Evolutionary conservation across 2,888 invertebrate genomes (phyloP).

Genomic region (Iselma pallidipennis): DNA sequence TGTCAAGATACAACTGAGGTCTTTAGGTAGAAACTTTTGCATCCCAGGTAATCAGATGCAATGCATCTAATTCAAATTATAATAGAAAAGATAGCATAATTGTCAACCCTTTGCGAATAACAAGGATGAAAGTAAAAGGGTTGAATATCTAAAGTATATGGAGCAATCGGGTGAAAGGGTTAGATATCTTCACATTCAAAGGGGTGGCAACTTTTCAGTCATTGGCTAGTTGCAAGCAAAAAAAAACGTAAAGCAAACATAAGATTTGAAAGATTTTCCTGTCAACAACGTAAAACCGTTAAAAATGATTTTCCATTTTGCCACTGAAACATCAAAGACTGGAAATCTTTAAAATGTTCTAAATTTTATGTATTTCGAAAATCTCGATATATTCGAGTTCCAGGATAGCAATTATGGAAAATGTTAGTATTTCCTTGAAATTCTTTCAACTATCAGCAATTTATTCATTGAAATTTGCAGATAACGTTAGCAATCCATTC

Average conservation of each 20-base stretch:
- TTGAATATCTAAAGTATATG: conserved; percentile 9
- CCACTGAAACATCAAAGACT: no score
- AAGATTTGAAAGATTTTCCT: not conserved
- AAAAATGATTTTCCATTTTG: no score
- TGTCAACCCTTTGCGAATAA: conserved; percentile 3
- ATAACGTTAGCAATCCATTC: no score
- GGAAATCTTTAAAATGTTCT: no score
- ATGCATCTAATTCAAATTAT: not conserved
- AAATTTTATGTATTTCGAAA: no score
- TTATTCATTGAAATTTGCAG: no score
- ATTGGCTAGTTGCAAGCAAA: conserved; percentile 1
- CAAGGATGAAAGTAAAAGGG: conserved; percentile 14
- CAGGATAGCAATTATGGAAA: no score
- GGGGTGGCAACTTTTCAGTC: not conserved
- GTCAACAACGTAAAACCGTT: not conserved
- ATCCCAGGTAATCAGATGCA: conserved; percentile 16
- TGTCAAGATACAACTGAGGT: conserved; percentile 20
- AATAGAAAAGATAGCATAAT: not conserved
- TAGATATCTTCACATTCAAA: conserved; percentile 1
- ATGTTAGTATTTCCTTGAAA: no score
- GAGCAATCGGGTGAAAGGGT: conserved; percentile 19
- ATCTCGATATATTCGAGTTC: no score
- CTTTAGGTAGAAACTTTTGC: conserved; percentile 9
- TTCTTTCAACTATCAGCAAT: no score
- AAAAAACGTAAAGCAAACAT: not conserved